These are phyloP conservation scores for Cololabis saira DNA, from an alignment of 2,113 vertebrate species.

Conservation along the genomic window DNA sequence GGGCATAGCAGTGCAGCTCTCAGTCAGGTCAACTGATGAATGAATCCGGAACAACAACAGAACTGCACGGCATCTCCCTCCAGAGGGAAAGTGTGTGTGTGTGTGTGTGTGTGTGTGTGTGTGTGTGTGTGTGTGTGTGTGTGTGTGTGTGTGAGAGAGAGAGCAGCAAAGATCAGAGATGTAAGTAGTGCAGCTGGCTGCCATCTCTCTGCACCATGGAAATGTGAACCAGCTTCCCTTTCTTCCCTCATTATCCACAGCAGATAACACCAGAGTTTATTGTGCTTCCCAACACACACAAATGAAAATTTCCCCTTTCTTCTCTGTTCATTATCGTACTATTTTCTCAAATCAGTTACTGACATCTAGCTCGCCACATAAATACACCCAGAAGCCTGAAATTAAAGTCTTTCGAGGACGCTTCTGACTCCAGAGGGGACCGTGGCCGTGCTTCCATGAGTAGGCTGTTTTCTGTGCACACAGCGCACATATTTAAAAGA, in stretches of 20 bases:
- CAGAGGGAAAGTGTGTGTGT: constrained; percentile 21
- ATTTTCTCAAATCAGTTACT: constrained; percentile 1
- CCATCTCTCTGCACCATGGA: constrained; percentile 62
- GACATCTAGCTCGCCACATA: not conserved
- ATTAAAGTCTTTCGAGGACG: not conserved
- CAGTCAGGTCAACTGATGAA: constrained; percentile 63
- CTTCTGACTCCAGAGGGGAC: not conserved
- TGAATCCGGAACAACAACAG: constrained; percentile 58
- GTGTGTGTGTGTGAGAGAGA: constrained; percentile 2
- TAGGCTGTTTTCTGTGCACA: not conserved
- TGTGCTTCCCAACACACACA: constrained; percentile 50
- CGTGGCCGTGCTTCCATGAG: not conserved
- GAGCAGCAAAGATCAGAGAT: constrained; percentile 36
- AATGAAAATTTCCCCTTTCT: constrained; percentile 12
- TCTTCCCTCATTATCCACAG: constrained; percentile 45
- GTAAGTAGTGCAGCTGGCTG: constrained; percentile 58
- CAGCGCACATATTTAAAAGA: not conserved
- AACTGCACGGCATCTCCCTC: constrained; percentile 35
- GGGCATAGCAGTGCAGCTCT: constrained; percentile 49
- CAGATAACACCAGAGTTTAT: constrained; percentile 69
- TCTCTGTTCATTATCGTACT: constrained; percentile 10
- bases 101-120: constrained; percentile 9
- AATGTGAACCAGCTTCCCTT: constrained; percentile 78
- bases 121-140: constrained; percentile 21
- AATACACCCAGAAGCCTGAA: not conserved